These are phyloP conservation scores for Nyctalus aviator DNA, from an alignment of 2,797 vertebrate genomes.

Conservation along the genomic window DNA sequence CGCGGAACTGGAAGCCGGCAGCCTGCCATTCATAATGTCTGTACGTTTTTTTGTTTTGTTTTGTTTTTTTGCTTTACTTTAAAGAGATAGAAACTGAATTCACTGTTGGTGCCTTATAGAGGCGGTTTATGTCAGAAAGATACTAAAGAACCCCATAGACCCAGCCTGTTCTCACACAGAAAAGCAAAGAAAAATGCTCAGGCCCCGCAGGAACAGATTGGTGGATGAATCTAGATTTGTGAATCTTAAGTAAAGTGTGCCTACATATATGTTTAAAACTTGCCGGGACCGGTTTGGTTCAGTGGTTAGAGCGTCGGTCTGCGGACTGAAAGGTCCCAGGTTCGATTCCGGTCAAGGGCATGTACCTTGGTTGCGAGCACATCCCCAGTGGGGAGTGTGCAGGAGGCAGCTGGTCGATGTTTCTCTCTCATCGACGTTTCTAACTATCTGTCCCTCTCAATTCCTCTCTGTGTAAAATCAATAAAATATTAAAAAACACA, in stretches of 20 bases:
- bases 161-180: not conserved
- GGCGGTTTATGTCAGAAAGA: not conserved
- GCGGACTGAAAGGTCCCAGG: too few species aligned
- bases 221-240: slow-evolving; percentile 27
- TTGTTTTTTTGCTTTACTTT: not conserved
- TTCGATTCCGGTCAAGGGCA: too few species aligned
- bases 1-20: not conserved
- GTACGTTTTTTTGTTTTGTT: too few species aligned
- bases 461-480: too few species aligned
- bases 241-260: not conserved
- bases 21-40: not conserved
- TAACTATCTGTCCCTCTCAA: too few species aligned
- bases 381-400: too few species aligned
- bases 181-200: not conserved
- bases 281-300: too few species aligned
- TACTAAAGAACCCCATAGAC: not conserved
- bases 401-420: too few species aligned
- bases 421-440: too few species aligned
- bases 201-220: not conserved
- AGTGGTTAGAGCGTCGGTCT: too few species aligned
- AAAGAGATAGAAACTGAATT: not conserved
- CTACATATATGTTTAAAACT: not conserved
- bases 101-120: not conserved
- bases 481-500: too few species aligned
- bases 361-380: too few species aligned